phyloP scores from a whole-genome alignment of 2,113 vertebrate species.

The Anhinga rufa region DNA sequence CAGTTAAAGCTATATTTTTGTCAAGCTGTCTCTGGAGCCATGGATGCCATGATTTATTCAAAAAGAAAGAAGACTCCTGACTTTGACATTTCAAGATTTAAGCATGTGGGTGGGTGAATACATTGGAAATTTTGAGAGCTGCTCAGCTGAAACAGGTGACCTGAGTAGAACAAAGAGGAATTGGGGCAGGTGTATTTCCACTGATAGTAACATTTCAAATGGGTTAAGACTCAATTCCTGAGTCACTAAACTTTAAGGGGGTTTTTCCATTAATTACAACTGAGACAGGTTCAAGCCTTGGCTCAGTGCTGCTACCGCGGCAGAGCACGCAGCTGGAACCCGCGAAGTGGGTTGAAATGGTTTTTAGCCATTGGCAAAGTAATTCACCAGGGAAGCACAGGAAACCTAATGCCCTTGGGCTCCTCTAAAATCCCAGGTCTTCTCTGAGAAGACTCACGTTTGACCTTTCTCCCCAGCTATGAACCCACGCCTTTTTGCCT shows the following conservation, averaged over 20 bases:
- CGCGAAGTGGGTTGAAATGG: not conserved
- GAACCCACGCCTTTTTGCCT: not conserved
- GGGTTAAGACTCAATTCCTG: not conserved
- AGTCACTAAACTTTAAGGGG: not conserved
- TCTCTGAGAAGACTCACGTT: not conserved
- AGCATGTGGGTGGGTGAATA: not conserved
- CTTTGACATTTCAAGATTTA: not conserved
- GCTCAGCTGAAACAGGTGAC: conserved; percentile 29
- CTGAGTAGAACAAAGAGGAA: not conserved
- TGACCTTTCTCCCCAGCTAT: not conserved
- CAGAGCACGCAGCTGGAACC: not conserved
- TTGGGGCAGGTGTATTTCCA: not conserved
- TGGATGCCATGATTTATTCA: not conserved
- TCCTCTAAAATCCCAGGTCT: not conserved
- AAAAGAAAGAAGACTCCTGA: not conserved
- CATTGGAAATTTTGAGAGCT: not conserved
- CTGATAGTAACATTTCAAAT: not conserved
- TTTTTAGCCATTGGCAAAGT: not conserved
- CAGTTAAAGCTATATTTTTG: not conserved
- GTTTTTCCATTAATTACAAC: not conserved
- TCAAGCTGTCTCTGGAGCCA: not conserved
- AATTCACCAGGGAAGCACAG: not conserved
- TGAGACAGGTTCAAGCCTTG: not conserved
- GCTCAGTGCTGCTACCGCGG: not conserved
- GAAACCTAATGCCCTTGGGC: not conserved